Conservation (phyloP, 1,140 invertebrate species). For the Meloidogyne hapla region DNA sequence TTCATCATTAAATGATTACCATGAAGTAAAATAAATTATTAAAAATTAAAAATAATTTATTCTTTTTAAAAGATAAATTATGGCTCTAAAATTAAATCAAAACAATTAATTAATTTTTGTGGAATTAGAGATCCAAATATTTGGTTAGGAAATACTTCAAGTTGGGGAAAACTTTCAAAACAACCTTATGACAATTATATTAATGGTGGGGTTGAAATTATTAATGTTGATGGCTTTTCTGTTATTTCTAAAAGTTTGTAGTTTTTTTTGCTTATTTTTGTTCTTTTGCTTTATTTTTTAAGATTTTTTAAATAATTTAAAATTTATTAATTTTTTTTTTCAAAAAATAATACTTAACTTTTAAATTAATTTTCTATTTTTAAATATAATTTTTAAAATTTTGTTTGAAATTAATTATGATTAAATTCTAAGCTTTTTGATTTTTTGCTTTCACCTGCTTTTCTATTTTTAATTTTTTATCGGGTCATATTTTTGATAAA, state of each 20-base stretch:
- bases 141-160: slow-evolving; percentile 21
- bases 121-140: slow-evolving; percentile 7
- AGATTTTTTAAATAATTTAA: no score
- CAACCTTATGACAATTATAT: not conserved
- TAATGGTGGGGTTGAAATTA: not conserved
- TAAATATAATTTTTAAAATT: no score
- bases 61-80: not conserved
- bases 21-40: not conserved
- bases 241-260: not conserved
- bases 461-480: no score
- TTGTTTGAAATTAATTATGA: no score
- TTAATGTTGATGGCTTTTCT: not conserved
- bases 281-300: not conserved
- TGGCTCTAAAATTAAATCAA: not conserved
- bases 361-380: no score
- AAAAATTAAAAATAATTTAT: not conserved
- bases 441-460: no score
- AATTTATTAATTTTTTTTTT: no score
- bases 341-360: no score
- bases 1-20: not conserved
- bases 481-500: no score
- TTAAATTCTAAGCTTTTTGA: no score
- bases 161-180: slow-evolving; percentile 8
- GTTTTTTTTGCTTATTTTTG: not conserved
- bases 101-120: not conserved